A percentile compares a stretch with the other conserved stretches of the same genome.
Evolutionary conservation across 2,888 invertebrate species (phyloP).

Genomic region (Rhogogaster chlorosoma): DNA sequence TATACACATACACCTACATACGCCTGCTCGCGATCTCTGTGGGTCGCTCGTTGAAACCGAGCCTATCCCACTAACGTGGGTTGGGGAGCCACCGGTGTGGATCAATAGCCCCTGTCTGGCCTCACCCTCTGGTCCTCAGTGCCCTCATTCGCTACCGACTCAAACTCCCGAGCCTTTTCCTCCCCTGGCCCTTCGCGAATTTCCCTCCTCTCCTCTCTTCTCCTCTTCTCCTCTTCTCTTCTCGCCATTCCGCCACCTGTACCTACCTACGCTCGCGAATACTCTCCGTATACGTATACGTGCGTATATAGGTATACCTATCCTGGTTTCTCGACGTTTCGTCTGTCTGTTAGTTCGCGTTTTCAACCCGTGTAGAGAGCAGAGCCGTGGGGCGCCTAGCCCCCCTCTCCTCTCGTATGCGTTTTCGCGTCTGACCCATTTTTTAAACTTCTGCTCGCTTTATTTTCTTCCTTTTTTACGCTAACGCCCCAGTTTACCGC

Average conservation of each 20-base stretch:
- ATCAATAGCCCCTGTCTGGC: constrained; percentile 76
- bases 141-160: constrained; percentile 70
- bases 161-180: constrained; percentile 27
- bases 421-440: constrained; percentile 55
- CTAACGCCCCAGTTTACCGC: constrained; percentile 68
- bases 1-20: constrained; percentile 12
- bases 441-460: constrained; percentile 65
- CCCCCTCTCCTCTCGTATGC: constrained; percentile 46
- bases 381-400: not conserved
- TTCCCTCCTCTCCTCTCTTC: constrained; percentile 54
- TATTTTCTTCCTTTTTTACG: constrained; percentile 66
- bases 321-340: not conserved
- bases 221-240: constrained; percentile 50
- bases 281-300: not conserved
- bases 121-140: constrained; percentile 75
- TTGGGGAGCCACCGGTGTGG: constrained; percentile 72
- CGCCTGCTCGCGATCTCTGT: constrained; percentile 55
- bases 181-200: constrained; percentile 68
- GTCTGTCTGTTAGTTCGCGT: constrained; percentile 19
- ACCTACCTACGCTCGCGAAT: constrained; percentile 51
- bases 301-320: not conserved
- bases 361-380: not conserved
- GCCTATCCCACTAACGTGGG: constrained; percentile 74
- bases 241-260: constrained; percentile 23
- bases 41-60: constrained; percentile 71